Conservation (phyloP, 2,888 invertebrate genomes). For the Lagria hirta region DNA sequence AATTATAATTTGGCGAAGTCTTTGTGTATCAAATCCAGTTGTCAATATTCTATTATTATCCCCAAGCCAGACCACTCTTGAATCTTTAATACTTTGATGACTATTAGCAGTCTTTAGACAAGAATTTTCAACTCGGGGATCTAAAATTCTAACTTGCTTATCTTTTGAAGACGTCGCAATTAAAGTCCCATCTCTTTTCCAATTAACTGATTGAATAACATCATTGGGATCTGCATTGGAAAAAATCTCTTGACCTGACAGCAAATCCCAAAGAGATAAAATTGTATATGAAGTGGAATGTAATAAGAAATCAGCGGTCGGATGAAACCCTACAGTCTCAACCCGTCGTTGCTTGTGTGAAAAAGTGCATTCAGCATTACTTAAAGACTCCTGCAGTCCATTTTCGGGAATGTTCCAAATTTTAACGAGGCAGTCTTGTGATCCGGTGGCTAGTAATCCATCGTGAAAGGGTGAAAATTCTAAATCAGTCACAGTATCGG, state of each 20-base stretch:
- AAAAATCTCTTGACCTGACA: constrained; percentile 77
- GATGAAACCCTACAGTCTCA: constrained; percentile 90
- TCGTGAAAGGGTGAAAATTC: constrained; percentile 96
- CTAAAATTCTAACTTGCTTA: constrained; percentile 81
- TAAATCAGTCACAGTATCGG: constrained; percentile 92
- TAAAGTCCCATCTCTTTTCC: constrained; percentile 83
- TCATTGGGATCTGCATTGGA: constrained; percentile 72
- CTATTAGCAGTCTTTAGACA: constrained; percentile 69
- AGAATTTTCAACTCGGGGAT: constrained; percentile 69
- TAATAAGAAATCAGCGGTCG: constrained; percentile 85
- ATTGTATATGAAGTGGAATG: constrained; percentile 82
- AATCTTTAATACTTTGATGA: constrained; percentile 90
- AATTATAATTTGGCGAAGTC: constrained; percentile 84
- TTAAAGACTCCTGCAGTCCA: constrained; percentile 72
- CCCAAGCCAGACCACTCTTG: constrained; percentile 88
- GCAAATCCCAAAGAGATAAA: constrained; percentile 84
- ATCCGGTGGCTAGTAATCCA: constrained; percentile 86
- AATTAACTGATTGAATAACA: constrained; percentile 85
- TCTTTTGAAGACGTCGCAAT: constrained; percentile 91
- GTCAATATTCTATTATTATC: constrained; percentile 80
- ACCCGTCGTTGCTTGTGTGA: constrained; percentile 83
- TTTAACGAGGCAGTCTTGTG: constrained; percentile 86
- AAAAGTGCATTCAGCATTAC: constrained; percentile 77
- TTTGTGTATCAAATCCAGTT: constrained; percentile 86
- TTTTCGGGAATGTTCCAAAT: constrained; percentile 87